Base-by-base conservation (phyloP, 2,113 vertebrate species). In the Brienomyrus longianalis region DNA sequence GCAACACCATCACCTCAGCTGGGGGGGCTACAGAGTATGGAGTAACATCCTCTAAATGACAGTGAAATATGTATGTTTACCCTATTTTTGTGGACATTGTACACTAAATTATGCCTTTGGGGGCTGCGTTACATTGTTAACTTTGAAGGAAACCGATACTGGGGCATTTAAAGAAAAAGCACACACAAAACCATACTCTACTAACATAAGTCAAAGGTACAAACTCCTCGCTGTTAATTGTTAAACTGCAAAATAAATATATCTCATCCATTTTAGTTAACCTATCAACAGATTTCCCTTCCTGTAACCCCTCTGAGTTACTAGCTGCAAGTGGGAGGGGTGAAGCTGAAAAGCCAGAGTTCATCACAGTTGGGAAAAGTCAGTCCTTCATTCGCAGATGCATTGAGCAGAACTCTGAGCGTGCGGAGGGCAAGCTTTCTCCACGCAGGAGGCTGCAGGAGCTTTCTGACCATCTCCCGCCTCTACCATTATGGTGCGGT, bases 171-270 rank as follows among this genome's bases (percentile, higher is more conserved):
- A 80, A 17, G 35, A 43, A 80, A 80, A 5, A 80, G 13, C 10
- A 70, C 2, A 27, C 62, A 66, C n/a, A 66, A 13, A 77, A 5
- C 21, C 70, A 5, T 39, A 39, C 35, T 19, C 35, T 6, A 19
- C 15, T 80, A 19, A 43, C 19, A 80, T 21, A 80, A 1, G 35
- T 43, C 74, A 6, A 80, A 43, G 74, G 74, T 80, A 43, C 31
- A 80, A 39, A 43, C 74, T 80, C 74, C 74, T 39, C 31, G 17
- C 35, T 80, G 74, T 80, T 80, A 80, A 80, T 50, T 85, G 39
- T 47, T 85, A 85, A 27, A 47, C 83, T n/a, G 23, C 10, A 85
- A 50, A 85, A 85, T 48, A 85, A 85, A 85, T n/a, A 50, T 83
- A 6, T 43, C 31, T 80, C 74, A 43, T 80, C 66, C 43, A 27